Percentiles rank a stretch among this genome's conserved stretches.
phyloP scores from a whole-genome alignment of 2,888 invertebrate genomes.

The Tryphoninae sp. region DNA sequence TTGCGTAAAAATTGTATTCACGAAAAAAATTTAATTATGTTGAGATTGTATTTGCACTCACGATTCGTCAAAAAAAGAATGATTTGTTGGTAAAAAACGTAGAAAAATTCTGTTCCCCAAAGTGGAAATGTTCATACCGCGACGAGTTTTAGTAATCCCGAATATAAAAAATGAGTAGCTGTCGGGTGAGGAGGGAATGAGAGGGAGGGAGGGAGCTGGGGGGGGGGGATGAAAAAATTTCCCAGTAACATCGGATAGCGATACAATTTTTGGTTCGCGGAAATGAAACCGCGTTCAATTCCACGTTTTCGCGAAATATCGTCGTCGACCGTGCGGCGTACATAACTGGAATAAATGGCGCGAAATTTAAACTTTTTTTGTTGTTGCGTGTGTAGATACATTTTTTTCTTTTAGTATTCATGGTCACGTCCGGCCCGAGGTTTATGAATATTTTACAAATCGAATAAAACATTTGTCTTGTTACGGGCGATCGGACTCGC shows the following conservation, averaged over 20 bases:
- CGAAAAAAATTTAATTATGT: too few species aligned
- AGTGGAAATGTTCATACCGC: conserved; percentile 1
- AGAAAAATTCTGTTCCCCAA: neutral
- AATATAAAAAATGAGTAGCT: conserved; percentile 34
- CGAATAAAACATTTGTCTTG: conserved; percentile 35
- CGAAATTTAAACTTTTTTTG: conserved; percentile 8
- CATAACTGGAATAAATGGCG: conserved; percentile 46
- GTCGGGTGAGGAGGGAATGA: conserved; percentile 1
- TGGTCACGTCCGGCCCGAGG: conserved; percentile 2
- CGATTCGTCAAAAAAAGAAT: too few species aligned
- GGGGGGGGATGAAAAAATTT: conserved; percentile 20
- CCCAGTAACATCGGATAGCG: neutral
- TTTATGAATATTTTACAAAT: conserved; percentile 50
- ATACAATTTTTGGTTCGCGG: conserved; percentile 42
- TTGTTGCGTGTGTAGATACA: neutral
- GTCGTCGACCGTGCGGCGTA: conserved; percentile 4
- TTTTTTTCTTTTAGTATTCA: neutral
- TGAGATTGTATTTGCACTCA: too few species aligned
- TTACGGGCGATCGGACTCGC: conserved; percentile 9
- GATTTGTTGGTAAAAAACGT: neutral
- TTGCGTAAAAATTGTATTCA: too few species aligned
- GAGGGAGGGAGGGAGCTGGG: conserved; percentile 13
- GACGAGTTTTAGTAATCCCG: conserved; percentile 1
- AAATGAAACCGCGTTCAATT: conserved; percentile 53
- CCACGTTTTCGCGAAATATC: conserved; percentile 38